These are phyloP conservation scores for Pheosia tremula DNA, from an alignment of 2,888 invertebrate genomes.

Conservation along the genomic window DNA sequence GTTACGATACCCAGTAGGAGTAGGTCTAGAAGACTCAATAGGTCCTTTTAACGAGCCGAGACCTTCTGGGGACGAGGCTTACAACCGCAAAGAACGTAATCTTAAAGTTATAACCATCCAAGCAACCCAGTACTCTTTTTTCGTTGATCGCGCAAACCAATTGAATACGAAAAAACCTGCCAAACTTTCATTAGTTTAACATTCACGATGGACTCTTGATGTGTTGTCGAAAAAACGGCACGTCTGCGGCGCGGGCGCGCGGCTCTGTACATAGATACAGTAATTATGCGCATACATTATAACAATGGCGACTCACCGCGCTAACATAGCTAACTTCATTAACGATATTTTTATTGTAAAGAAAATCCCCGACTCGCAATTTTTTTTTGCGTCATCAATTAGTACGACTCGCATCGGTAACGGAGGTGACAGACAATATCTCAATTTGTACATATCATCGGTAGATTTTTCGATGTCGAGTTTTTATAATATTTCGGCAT, in stretches of 20 bases:
- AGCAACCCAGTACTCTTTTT: no score
- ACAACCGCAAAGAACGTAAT: no score
- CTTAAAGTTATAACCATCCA: no score
- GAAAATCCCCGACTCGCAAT: not conserved
- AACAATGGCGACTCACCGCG: constrained; percentile 37
- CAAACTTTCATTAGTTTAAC: not conserved
- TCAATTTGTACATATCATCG: constrained; percentile 1
- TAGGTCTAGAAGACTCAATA: no score
- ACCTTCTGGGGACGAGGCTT: no score
- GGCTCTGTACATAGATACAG: constrained; percentile 18
- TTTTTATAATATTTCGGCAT: not conserved
- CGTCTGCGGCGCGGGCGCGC: constrained; percentile 5
- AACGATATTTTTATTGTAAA: constrained; percentile 37
- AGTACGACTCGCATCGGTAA: not conserved
- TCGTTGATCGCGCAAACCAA: no score
- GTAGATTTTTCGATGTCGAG: not conserved
- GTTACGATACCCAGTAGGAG: no score
- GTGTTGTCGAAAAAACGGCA: constrained; percentile 17
- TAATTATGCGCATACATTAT: constrained; percentile 62
- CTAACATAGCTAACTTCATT: constrained; percentile 26
- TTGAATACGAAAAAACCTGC: no score
- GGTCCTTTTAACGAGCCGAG: no score
- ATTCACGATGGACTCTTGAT: not conserved
- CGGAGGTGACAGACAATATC: not conserved
- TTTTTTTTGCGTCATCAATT: constrained; percentile 2